phyloP scores from a whole-genome alignment of 37 sponge, comb jelly and placozoan genomes.

The Geodia barretti region DNA sequence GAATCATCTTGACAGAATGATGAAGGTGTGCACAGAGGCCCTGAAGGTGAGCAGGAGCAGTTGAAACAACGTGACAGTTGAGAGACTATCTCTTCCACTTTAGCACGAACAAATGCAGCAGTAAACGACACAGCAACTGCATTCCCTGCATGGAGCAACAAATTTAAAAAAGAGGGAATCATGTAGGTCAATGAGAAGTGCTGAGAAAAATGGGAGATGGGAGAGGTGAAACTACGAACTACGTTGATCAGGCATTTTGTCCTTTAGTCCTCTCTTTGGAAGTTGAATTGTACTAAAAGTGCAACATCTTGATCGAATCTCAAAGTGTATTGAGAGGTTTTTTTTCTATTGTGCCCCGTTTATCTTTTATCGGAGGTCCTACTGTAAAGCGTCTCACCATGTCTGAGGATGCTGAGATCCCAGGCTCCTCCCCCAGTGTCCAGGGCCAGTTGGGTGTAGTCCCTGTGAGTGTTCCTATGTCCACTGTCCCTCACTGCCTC shows the following conservation, averaged over 20 bases:
- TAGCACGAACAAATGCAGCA: slow-evolving; percentile 66
- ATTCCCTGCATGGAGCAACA: slow-evolving; percentile 22
- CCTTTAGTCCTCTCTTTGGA: no score
- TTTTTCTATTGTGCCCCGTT: no score
- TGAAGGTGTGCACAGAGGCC: slow-evolving; percentile 8
- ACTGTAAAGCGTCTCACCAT: no score
- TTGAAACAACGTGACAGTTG: slow-evolving; percentile 50
- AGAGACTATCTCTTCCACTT: slow-evolving; percentile 54
- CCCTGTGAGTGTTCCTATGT: slow-evolving; percentile 54
- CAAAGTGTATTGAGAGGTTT: no score
- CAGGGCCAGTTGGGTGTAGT: slow-evolving; percentile 77
- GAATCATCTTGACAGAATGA: not conserved
- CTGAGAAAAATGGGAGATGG: no score
- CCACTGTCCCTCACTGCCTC: slow-evolving; percentile 44
- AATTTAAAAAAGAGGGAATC: not conserved
- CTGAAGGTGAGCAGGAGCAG: slow-evolving; percentile 51
- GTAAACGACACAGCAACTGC: slow-evolving; percentile 67
- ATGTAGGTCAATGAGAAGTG: no score
- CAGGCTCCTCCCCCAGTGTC: slow-evolving; percentile 67
- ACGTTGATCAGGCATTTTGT: no score
- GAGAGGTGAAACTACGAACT: no score
- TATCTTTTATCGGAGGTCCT: no score
- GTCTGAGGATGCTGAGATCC: slow-evolving; percentile 69
- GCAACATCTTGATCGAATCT: no score
- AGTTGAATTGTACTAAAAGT: no score